Evolutionary conservation across 1,140 invertebrate genomes (phyloP).

Genomic region (Zophobas morio): DNA sequence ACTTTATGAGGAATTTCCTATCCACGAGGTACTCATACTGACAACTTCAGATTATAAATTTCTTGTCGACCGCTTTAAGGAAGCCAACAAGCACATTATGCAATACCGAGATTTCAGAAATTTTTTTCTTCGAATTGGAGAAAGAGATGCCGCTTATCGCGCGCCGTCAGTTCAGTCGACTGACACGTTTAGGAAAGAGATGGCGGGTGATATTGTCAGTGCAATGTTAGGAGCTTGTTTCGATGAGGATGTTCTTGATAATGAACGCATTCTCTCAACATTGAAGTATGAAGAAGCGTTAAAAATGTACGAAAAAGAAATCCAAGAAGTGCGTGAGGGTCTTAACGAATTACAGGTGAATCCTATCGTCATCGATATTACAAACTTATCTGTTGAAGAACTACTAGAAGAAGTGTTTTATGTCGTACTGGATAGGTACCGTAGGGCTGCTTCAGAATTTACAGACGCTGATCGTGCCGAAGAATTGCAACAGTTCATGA

Average conservation of each 20-base stretch:
- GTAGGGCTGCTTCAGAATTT: constrained; percentile 53
- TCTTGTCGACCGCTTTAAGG: constrained; percentile 61
- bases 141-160: constrained; percentile 55
- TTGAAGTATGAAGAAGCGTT: constrained; percentile 62
- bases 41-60: constrained; percentile 68
- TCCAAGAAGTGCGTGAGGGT: constrained; percentile 66
- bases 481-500: constrained; percentile 53
- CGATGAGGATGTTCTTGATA: constrained; percentile 37
- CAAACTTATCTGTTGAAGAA: constrained; percentile 57
- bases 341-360: constrained; percentile 63
- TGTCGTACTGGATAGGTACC: constrained; percentile 59
- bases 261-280: constrained; percentile 44
- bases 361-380: constrained; percentile 58
- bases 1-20: constrained; percentile 66
- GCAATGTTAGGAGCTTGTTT: constrained; percentile 51
- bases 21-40: constrained; percentile 71
- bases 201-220: constrained; percentile 49
- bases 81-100: constrained; percentile 34
- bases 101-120: constrained; percentile 56
- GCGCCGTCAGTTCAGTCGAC: constrained; percentile 53
- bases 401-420: constrained; percentile 61
- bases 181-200: constrained; percentile 37
- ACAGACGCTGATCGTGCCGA: constrained; percentile 58
- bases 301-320: constrained; percentile 67
- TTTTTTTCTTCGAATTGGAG: constrained; percentile 58